Evolutionary conservation across 2,113 vertebrate species (phyloP).

Genomic region (Cololabis saira): DNA sequence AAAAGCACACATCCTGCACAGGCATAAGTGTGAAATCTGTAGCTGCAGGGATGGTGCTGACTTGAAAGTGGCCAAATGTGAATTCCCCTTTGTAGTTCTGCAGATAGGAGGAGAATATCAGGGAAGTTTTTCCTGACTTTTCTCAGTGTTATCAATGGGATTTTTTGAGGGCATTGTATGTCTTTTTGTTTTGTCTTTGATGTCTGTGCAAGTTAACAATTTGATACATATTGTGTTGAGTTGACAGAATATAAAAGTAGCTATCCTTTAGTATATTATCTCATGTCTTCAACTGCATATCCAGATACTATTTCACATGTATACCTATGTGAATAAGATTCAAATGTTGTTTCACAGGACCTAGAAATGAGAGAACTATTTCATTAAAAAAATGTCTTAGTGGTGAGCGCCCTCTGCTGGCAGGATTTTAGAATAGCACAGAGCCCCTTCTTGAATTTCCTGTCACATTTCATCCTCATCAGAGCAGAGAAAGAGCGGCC

Average conservation of each 20-base stretch:
- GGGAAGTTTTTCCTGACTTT: constrained; percentile 31
- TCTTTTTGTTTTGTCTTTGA: constrained; percentile 13
- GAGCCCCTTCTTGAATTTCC: neutral
- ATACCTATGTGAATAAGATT: neutral
- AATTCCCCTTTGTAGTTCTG: constrained; percentile 66
- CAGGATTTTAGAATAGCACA: neutral
- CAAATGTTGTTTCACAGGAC: neutral
- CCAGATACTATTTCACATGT: neutral
- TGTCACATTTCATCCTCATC: constrained; percentile 2
- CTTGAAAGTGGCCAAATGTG: constrained; percentile 71
- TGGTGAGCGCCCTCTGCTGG: constrained; percentile 61
- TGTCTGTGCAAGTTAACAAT: neutral
- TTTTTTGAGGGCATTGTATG: neutral
- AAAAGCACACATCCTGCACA: constrained; percentile 71
- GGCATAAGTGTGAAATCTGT: constrained; percentile 71
- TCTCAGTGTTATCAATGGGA: constrained; percentile 15
- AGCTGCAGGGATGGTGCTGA: constrained; percentile 65
- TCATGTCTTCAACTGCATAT: neutral
- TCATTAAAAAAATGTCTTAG: constrained; percentile 12
- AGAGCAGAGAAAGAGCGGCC: constrained; percentile 1
- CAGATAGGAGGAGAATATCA: constrained; percentile 53
- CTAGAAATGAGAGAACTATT: neutral
- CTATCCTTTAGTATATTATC: neutral
- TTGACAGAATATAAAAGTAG: neutral
- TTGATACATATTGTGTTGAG: neutral